phyloP scores from a whole-genome alignment of 1,140 invertebrate species.

The Drosophila pallidifrons region DNA sequence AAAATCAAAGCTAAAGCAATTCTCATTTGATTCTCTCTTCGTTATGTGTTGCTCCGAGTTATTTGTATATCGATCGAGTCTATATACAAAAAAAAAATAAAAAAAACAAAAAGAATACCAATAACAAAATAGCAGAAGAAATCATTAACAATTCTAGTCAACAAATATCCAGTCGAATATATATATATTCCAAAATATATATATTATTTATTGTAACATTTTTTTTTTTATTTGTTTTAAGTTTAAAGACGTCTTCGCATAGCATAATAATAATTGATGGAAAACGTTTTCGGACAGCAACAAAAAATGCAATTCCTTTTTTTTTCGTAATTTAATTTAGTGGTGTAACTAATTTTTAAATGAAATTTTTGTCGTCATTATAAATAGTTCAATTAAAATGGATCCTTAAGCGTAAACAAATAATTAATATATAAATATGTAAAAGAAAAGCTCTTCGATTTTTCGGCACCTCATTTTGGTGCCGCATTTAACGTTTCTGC shows the following conservation, averaged over 20 bases:
- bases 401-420: constrained; percentile 7
- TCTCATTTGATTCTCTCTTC: constrained; percentile 31
- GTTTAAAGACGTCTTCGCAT: constrained; percentile 33
- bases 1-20: constrained; percentile 28
- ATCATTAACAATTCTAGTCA: constrained; percentile 38
- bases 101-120: not conserved
- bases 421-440: not conserved
- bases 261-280: constrained; percentile 35
- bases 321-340: constrained; percentile 10
- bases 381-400: constrained; percentile 43
- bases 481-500: constrained; percentile 20
- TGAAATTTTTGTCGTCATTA: constrained; percentile 30
- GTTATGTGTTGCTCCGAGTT: constrained; percentile 26
- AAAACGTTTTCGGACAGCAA: constrained; percentile 1
- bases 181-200: constrained; percentile 12
- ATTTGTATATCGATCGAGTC: constrained; percentile 32
- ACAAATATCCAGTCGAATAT: constrained; percentile 21
- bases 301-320: constrained; percentile 12
- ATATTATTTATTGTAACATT: constrained; percentile 13
- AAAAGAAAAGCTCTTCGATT: constrained; percentile 13
- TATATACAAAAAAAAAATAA: constrained; percentile 24
- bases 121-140: not conserved
- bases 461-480: constrained; percentile 9
- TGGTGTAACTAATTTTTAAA: constrained; percentile 32
- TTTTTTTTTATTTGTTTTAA: constrained; percentile 23